Evolutionary conservation across 2,888 invertebrate genomes (phyloP).

Genomic region (Eupeodes latifasciatus): DNA sequence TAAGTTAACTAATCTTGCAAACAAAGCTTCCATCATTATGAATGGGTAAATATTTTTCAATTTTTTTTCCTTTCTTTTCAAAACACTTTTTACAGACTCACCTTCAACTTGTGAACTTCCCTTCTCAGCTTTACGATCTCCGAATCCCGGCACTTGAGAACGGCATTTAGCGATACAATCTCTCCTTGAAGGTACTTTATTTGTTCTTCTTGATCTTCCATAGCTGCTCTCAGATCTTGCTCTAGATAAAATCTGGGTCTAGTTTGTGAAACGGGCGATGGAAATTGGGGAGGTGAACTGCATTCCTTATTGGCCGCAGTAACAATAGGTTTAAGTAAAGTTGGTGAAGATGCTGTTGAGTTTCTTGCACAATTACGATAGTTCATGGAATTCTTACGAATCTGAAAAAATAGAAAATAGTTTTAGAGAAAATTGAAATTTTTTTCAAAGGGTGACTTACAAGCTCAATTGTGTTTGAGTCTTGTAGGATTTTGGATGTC

Average conservation of each 20-base stretch:
- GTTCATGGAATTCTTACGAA: constrained; percentile 79
- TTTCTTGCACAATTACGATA: constrained; percentile 71
- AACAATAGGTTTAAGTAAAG: constrained; percentile 27
- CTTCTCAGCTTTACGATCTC: constrained; percentile 87
- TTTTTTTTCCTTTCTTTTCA: constrained; percentile 8
- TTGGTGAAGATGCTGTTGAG: constrained; percentile 56
- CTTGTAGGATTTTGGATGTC: constrained; percentile 80
- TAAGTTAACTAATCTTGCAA: constrained; percentile 66
- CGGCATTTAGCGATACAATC: constrained; percentile 85
- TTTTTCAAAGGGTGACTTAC: constrained; percentile 70
- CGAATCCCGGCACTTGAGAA: constrained; percentile 85
- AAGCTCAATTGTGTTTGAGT: constrained; percentile 79
- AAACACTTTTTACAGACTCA: constrained; percentile 80
- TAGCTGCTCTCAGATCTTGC: constrained; percentile 51
- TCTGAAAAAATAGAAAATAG: constrained; percentile 66
- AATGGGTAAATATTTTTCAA: not conserved
- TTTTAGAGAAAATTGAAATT: not conserved
- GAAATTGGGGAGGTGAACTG: constrained; percentile 40
- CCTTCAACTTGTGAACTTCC: constrained; percentile 90
- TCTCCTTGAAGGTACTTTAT: constrained; percentile 85
- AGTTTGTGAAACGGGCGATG: constrained; percentile 55
- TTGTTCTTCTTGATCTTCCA: constrained; percentile 81
- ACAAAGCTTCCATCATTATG: constrained; percentile 24
- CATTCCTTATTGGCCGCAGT: constrained; percentile 50
- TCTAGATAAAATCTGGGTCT: constrained; percentile 34